Conservation (phyloP, 2,797 vertebrate species). For the Masticophis lateralis region DNA sequence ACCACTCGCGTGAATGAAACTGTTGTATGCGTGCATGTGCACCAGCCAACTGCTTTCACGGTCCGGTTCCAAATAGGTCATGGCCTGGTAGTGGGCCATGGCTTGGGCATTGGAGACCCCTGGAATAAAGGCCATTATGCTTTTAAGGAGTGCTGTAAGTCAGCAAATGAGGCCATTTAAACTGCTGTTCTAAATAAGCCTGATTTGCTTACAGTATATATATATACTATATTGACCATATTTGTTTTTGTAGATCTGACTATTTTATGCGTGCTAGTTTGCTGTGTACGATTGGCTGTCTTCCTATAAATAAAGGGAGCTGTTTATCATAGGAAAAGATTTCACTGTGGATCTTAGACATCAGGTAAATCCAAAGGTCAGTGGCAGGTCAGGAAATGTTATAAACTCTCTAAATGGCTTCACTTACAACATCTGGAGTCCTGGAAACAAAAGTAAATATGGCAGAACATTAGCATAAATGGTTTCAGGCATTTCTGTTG, state of each 20-base stretch:
- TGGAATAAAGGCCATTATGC: neutral
- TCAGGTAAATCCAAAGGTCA: neutral
- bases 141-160: neutral
- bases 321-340: neutral
- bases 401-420: neutral
- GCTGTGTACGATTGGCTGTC: neutral
- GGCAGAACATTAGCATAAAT: neutral
- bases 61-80: neutral
- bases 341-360: neutral
- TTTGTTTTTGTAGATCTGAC: neutral
- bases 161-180: neutral
- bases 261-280: neutral
- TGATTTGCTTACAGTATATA: neutral
- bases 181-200: neutral
- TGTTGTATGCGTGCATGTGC: accelerated
- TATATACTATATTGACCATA: neutral
- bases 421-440: neutral
- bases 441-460: neutral
- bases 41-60: accelerated
- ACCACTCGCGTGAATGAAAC: neutral
- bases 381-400: neutral
- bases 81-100: neutral
- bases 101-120: accelerated
- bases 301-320: neutral
- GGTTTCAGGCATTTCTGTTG: neutral